Base-by-base conservation (phyloP, 2,797 vertebrate genomes). In the Malacoraja senta region DNA sequence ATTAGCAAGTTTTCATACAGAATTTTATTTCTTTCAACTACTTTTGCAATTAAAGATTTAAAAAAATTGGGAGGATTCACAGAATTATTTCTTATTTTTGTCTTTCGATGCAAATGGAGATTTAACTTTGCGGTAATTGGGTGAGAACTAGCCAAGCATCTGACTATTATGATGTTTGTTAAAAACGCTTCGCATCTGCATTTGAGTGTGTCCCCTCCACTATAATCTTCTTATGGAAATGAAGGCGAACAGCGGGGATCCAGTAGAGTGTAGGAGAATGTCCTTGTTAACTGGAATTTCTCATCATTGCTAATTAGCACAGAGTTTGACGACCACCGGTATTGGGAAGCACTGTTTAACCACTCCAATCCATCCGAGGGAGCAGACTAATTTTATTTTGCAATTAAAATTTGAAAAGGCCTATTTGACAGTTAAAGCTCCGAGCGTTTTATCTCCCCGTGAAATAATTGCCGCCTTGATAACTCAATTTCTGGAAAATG, bases 181-280 rank as follows among this genome's bases (percentile, higher is more conserved):
- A 97, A 97, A 97, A 98, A 97, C 96, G 96, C 97, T 97, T 97
- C 97, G 96, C 97, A 98, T 98, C 97, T 98, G 97, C 97, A 98
- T 98, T 96, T 98, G 97, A 98, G 97, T 98, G 97, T 96, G 97
- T 97, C 97, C 97, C 97, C 97, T 97, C 97, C 97, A 97, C 97
- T 97, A 97, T 99, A 98, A 99, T 99, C 98, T 99, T 97, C 98
- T 99, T 98, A 98, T 98, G 98, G 98, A 98, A 98, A 99, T 98
- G 97, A 98, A 98, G 97, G 97, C 94, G 96, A 98, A 95, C 98
- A 97, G 98, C 98, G 96, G 98, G 98, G 97, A 96, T 97, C 97
- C 97, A 96, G 97, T 97, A 96, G 97, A 96, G 97, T 97, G 97
- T 96, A 96, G 97, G 97, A 98, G 97, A 97, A 97, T 97, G 97